phyloP scores from a whole-genome alignment of 2,797 vertebrate genomes.

The Prunella strophiata region DNA sequence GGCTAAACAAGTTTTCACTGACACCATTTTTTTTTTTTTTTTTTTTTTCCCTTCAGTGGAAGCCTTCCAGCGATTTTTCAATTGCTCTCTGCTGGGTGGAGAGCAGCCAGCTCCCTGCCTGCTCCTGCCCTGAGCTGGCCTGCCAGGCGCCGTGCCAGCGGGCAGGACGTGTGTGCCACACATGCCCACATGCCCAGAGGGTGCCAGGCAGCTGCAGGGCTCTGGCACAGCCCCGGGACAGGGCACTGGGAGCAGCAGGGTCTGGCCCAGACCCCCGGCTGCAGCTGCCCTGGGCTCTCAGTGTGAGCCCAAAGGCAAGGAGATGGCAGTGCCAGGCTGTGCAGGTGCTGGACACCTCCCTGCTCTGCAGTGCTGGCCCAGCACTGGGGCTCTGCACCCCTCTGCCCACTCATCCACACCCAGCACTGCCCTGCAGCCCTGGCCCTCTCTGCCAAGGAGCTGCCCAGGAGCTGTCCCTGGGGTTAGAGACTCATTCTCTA shows the following conservation, averaged over 20 bases:
- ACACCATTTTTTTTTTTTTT: not conserved
- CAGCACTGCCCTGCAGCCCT: not conserved
- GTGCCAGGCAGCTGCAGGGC: not conserved
- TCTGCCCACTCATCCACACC: not conserved
- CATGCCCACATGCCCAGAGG: accelerated
- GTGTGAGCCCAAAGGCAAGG: not conserved
- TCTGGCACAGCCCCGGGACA: not conserved
- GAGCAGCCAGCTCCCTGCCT: not conserved
- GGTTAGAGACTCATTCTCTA: not conserved
- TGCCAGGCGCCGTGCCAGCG: not conserved
- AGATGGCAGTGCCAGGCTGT: not conserved
- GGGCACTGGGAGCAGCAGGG: not conserved
- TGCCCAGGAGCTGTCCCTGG: not conserved
- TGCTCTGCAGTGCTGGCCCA: not conserved
- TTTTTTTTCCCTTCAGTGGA: not conserved
- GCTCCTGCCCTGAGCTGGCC: not conserved
- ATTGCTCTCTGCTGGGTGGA: not conserved
- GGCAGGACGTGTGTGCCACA: not conserved
- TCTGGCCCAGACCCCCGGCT: accelerated
- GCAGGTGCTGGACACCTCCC: accelerated
- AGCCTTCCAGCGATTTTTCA: conserved; percentile 2
- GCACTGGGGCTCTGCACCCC: not conserved
- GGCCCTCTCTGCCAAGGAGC: not conserved
- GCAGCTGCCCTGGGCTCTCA: accelerated
- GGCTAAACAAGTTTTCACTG: conserved; percentile 27